These are phyloP conservation scores for Pipistrellus kuhlii DNA, from an alignment of 2,797 vertebrate genomes.

Conservation along the genomic window DNA sequence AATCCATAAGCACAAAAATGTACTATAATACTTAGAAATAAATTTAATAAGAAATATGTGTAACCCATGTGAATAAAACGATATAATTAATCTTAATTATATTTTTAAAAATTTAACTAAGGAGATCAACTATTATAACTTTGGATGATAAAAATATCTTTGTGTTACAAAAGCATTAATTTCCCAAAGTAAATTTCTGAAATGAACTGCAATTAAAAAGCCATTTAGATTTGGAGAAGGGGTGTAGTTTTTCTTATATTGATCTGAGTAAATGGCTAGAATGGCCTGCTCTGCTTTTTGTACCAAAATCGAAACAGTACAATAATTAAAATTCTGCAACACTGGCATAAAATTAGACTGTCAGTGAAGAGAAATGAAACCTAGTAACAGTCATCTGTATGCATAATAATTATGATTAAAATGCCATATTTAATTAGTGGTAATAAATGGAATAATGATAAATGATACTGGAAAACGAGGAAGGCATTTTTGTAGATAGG, in stretches of 20 bases:
- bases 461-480: neutral
- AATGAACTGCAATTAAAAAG: slow-evolving; percentile 61
- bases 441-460: slow-evolving; percentile 37
- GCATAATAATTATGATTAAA: slow-evolving; percentile 58
- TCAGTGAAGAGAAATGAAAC: slow-evolving; percentile 63
- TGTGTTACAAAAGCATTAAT: slow-evolving; percentile 47
- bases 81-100: neutral
- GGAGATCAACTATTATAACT: neutral
- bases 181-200: slow-evolving; percentile 40
- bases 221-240: neutral
- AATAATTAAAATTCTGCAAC: slow-evolving; percentile 46
- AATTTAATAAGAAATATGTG: slow-evolving; percentile 1
- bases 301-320: slow-evolving; percentile 21
- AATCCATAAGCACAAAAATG: neutral
- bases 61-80: neutral
- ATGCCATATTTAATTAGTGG: slow-evolving; percentile 52
- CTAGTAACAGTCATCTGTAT: neutral
- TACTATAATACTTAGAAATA: slow-evolving; percentile 2
- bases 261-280: slow-evolving; percentile 30
- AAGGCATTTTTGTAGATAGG: neutral
- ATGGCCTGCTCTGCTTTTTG: neutral
- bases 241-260: slow-evolving; percentile 1
- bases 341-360: slow-evolving; percentile 57
- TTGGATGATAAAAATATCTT: slow-evolving; percentile 3
- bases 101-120: neutral